phyloP scores from a whole-genome alignment of 2,888 invertebrate genomes.

The Chrysodeixis includens region DNA sequence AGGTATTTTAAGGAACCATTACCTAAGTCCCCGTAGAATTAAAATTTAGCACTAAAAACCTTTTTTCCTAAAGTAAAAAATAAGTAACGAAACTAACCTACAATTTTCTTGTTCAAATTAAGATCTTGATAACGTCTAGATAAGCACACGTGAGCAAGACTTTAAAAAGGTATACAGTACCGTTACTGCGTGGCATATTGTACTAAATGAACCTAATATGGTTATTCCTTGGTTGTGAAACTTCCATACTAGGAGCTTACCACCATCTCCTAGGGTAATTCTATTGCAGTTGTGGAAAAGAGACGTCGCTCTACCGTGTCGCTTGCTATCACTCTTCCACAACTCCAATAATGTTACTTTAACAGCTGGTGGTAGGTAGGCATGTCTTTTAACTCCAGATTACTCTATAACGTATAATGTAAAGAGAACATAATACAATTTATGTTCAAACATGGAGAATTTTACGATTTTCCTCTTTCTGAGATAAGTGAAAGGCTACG shows the following conservation, averaged over 20 bases:
- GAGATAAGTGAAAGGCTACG: constrained; percentile 46
- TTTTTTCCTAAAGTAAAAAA: constrained; percentile 14
- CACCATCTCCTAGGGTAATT: too few relatives aligned
- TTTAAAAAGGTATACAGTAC: constrained; percentile 9
- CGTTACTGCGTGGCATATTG: constrained; percentile 20
- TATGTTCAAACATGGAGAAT: constrained; percentile 38
- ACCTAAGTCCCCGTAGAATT: too few relatives aligned
- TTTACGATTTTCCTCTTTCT: constrained; percentile 36
- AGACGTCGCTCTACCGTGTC: too few relatives aligned
- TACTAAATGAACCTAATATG: constrained; percentile 24
- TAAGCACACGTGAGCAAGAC: constrained; percentile 17
- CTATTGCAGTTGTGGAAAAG: too few relatives aligned
- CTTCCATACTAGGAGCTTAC: too few relatives aligned
- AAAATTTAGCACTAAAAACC: too few relatives aligned
- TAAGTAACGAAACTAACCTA: constrained; percentile 32
- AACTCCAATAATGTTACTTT: too few relatives aligned
- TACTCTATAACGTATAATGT: constrained; percentile 39
- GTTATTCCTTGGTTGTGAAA: constrained; percentile 34
- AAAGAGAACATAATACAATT: constrained; percentile 36
- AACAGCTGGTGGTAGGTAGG: too few relatives aligned
- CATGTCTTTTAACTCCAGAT: constrained; percentile 29
- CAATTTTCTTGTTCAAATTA: constrained; percentile 32
- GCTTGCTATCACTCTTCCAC: too few relatives aligned
- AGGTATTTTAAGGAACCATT: too few relatives aligned
- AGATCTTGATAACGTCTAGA: constrained; percentile 29